Evolutionary conservation across 1,140 invertebrate genomes (phyloP).

Genomic region (Leptopilina boulardi): DNA sequence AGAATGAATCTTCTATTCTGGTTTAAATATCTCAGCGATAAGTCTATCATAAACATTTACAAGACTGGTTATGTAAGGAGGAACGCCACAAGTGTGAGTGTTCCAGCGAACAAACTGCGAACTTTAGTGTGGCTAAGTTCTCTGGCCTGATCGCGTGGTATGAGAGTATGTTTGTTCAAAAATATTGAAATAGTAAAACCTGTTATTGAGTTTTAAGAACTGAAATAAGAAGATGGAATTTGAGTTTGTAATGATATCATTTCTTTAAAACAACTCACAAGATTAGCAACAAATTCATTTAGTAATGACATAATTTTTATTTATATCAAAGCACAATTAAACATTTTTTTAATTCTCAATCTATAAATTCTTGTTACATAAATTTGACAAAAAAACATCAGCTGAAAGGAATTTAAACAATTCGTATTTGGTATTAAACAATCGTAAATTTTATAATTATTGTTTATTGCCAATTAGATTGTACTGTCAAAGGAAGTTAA

Average conservation of each 20-base stretch:
- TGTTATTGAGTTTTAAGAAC: not conserved
- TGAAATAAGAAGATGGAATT: not conserved
- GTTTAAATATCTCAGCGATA: conserved; percentile 4
- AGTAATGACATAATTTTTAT: no score
- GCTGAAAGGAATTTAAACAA: not conserved
- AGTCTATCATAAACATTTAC: not conserved
- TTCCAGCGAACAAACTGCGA: not conserved
- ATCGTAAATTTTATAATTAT: no score
- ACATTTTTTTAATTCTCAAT: no score
- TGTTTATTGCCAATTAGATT: no score
- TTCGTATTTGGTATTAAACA: no score
- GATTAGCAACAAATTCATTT: no score
- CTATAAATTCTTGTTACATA: conserved; percentile 11
- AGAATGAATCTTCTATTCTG: conserved; percentile 7
- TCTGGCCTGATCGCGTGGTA: not conserved
- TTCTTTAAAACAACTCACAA: no score
- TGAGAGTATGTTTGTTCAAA: not conserved
- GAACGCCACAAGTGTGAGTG: not conserved
- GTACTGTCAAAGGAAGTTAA: conserved; percentile 50
- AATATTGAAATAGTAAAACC: conserved; percentile 3
- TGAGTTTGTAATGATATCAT: no score
- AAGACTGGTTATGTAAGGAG: not conserved
- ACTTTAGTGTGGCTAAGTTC: not conserved
- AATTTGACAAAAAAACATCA: not conserved
- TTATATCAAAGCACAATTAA: no score